phyloP scores from a whole-genome alignment of 2,113 vertebrate species.

The Crotalus helleri region DNA sequence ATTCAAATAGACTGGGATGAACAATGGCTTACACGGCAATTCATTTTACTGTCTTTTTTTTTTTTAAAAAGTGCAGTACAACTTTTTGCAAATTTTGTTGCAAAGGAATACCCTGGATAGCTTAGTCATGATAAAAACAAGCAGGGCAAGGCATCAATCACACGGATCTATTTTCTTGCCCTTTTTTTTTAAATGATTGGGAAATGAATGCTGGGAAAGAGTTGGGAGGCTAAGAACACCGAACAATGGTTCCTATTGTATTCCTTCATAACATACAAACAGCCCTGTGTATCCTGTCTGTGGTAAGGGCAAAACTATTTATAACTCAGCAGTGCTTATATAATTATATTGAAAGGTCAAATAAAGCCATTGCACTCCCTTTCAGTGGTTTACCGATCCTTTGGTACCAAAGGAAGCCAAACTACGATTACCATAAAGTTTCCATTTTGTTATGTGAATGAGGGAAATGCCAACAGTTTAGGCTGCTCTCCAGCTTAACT shows the following conservation, averaged over 20 bases:
- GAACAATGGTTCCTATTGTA: constrained; percentile 54
- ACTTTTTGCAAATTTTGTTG: background rate
- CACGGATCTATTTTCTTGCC: background rate
- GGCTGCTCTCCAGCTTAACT: background rate
- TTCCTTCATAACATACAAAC: constrained; percentile 50
- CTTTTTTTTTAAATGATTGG: constrained; percentile 26
- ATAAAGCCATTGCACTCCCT: constrained; percentile 42
- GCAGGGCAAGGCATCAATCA: background rate
- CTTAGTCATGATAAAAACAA: background rate
- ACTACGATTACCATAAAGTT: background rate
- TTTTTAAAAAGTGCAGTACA: background rate
- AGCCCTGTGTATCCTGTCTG: constrained; percentile 52
- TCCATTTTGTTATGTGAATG: constrained; percentile 8
- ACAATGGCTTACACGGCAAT: background rate
- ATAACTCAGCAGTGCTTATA: constrained; percentile 46
- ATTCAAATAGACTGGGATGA: background rate
- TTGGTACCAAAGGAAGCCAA: background rate
- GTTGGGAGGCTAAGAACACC: constrained; percentile 50
- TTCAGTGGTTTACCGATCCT: constrained; percentile 33
- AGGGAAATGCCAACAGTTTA: background rate
- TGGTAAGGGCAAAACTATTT: constrained; percentile 53
- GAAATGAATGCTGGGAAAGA: constrained; percentile 32
- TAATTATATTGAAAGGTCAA: constrained; percentile 55
- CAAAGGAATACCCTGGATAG: background rate
- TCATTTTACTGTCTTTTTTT: background rate